phyloP scores from a whole-genome alignment of 2,888 invertebrate genomes.

The Bombylius major region DNA sequence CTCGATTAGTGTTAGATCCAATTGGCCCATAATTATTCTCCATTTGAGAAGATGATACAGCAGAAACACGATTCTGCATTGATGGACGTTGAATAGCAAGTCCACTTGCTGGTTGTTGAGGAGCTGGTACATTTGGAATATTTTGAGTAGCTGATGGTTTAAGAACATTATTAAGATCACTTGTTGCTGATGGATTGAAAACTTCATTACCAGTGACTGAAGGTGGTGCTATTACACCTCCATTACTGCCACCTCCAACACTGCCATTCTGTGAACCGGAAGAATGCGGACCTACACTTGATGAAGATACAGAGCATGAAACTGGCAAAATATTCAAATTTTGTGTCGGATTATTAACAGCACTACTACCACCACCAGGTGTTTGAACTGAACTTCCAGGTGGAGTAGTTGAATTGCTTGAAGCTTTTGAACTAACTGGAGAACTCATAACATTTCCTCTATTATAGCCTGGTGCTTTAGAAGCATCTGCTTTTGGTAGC shows the following conservation, averaged over 20 bases:
- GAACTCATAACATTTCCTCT: slow-evolving; percentile 67
- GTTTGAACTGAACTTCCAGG: slow-evolving; percentile 28
- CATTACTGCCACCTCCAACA: background rate
- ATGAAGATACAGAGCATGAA: slow-evolving; percentile 14
- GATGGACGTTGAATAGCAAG: slow-evolving; percentile 31
- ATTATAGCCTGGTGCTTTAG: slow-evolving; percentile 79
- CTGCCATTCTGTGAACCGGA: background rate
- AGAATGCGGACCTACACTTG: slow-evolving; percentile 14
- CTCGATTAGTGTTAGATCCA: slow-evolving; percentile 22
- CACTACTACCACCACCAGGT: background rate
- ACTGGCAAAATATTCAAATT: slow-evolving; percentile 19
- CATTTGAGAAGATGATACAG: slow-evolving; percentile 16
- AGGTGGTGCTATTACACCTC: slow-evolving; percentile 16
- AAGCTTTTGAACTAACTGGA: slow-evolving; percentile 53
- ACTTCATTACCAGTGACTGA: slow-evolving; percentile 22
- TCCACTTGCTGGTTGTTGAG: slow-evolving; percentile 22
- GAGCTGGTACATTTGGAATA: slow-evolving; percentile 7
- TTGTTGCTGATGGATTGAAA: slow-evolving; percentile 15
- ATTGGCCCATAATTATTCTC: slow-evolving; percentile 28
- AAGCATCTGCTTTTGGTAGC: slow-evolving; percentile 58
- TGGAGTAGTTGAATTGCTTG: slow-evolving; percentile 43
- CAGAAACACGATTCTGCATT: slow-evolving; percentile 6
- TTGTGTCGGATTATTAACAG: slow-evolving; percentile 8
- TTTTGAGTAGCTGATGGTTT: slow-evolving; percentile 12
- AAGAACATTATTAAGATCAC: slow-evolving; percentile 15